Evolutionary conservation across 92 coral and sea anemone genomes (phyloP).

Genomic region (Bergia puertoricense): DNA sequence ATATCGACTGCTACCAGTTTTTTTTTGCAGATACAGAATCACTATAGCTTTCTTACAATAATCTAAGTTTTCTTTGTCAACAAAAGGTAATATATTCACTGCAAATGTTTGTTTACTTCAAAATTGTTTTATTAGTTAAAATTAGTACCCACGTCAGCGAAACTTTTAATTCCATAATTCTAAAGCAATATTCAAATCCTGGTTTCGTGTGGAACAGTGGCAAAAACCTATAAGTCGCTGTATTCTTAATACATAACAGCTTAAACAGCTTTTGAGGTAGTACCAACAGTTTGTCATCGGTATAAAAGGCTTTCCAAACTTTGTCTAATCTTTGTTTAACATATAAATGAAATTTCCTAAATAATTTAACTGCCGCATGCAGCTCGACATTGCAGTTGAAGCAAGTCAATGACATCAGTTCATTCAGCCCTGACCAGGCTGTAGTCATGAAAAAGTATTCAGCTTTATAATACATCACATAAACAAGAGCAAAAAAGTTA

Average conservation of each 20-base stretch:
- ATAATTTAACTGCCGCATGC: background rate
- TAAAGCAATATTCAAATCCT: too few species aligned
- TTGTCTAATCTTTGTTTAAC: conserved; percentile 7
- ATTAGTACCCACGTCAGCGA: background rate
- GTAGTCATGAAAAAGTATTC: background rate
- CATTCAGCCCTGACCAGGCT: background rate
- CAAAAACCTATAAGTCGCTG: background rate
- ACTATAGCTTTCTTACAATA: background rate
- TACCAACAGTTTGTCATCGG: background rate
- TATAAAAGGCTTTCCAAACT: background rate
- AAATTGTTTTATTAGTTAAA: background rate
- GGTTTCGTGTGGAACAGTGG: background rate
- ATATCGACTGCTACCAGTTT: background rate
- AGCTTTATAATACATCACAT: background rate
- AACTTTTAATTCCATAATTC: background rate
- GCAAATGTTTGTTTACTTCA: background rate
- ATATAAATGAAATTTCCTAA: background rate
- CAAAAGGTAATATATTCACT: background rate
- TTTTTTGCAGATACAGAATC: background rate
- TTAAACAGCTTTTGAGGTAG: background rate
- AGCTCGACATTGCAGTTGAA: background rate
- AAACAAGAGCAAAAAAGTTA: background rate
- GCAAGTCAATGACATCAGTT: background rate
- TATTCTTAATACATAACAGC: background rate
- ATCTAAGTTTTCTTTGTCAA: background rate